Base-by-base conservation (phyloP, 2,888 invertebrate genomes). In the Microplitis deprimator region DNA sequence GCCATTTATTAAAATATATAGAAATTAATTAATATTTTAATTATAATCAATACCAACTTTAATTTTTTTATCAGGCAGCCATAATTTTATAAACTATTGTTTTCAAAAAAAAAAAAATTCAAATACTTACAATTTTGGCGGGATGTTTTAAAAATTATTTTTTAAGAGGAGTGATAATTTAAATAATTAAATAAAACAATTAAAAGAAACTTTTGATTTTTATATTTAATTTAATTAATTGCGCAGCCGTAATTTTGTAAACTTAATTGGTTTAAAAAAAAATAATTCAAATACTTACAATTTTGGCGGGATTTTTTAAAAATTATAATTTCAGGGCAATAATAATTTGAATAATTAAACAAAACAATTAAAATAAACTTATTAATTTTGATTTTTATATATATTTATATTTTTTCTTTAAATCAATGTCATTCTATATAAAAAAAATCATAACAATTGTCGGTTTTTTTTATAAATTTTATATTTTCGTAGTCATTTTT, bases 401-500 rank as follows among this genome's bases (percentile, higher is more conserved):
- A 62, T 62, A 17, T 20, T 20, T 62, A 62, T 16, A 62, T 62
- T 17, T 62, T 20, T 62, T 62, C 20, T 17, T 62, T 0, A 62
- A 62, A 16, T 62, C n/a, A 50, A 50, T 50, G 2, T 50, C 50
- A 50, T 50, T 50, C 50, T 62, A 16, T 62, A 17, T 62, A 62
- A 62, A 62, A 59, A 59, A 62, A 62, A 17, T 62, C 62, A 62
- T 62, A 62, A 62, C 62, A 62, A 17, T 62, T 62, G 5, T 50
- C 50, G 13, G 17, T n/a, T 20, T n/a, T 62, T 62, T 7, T 62
- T 75, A 70, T 65, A 75, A 70, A 75, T 65, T 75, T 40, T 64
- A 70, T 70, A 75, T 64, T 65, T 64, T 59, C 16, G 13, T 5
- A 38, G 41, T 41, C 60, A 39, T 40, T 70, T 70, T 38, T 65